Base-by-base conservation (phyloP, 2,797 vertebrate species). In the Kryptopterus vitreolus region DNA sequence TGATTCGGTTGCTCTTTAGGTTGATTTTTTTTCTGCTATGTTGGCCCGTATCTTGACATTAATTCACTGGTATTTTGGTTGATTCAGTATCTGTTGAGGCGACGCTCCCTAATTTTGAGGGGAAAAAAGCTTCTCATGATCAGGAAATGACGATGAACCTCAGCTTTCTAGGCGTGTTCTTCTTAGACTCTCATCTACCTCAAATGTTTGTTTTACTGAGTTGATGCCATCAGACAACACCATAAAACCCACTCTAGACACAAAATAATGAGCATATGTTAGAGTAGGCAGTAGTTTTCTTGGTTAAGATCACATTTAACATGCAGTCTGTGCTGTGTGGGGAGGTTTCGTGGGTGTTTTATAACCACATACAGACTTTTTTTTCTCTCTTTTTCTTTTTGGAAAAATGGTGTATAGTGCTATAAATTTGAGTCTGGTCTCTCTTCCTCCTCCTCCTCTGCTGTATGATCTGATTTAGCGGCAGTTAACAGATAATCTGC, bases 111-210 rank as follows among this genome's bases (percentile, higher is more conserved):
- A 24, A 20, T 46, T 15, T 66, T 59, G n/a, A n/a, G n/a, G n/a
- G 38, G 38, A 10, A 26, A n/a, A 72, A 53, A 11, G 71, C 22
- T 55, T 57, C 35, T 72, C 2, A 18, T 53, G 53, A 70, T 66
- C 72, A 74, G 58, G 26, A 70, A 26, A 58, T 66, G 22, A 81
- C 33, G 16, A 53, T 5, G 58, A 63, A 82, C 79, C 72, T 79
- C 76, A n/a, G 57, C 24, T 76, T 55, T 69, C 57, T 43, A 73
- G 73, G 33, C 61, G 33, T 22, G 71, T 72, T 70, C 79, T 70
- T 82, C 61, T 71, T 63, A 61, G 35, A 80, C 72, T 71, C 73
- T 58, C n/a, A 24, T 82, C 81, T 86, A 84, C 85, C 85, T 82
- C 82, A 82, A 9, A 58, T 2, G 76, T 22, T 75, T 33, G 78